These are phyloP conservation scores for Bovichtus variegatus DNA, from an alignment of 2,797 vertebrate species.

Conservation along the genomic window DNA sequence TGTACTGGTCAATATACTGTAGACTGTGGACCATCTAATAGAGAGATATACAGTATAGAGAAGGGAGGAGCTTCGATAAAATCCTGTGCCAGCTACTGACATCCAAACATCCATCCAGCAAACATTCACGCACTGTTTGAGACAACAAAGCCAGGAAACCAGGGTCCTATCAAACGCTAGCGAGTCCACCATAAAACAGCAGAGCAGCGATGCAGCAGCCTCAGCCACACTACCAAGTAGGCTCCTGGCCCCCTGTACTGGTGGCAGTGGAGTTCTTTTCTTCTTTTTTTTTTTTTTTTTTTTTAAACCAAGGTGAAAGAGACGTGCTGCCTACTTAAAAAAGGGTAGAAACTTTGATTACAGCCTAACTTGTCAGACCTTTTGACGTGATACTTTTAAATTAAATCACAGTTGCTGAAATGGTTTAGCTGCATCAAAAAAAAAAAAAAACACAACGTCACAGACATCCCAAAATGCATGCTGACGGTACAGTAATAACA, in stretches of 20 bases:
- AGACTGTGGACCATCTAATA: neutral
- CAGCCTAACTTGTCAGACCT: neutral
- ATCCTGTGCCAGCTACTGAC: constrained; percentile 15
- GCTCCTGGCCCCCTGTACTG: constrained; percentile 46
- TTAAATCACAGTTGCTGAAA: neutral
- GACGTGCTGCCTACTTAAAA: constrained; percentile 14
- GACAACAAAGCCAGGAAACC: constrained; percentile 20
- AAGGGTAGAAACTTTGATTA: constrained; percentile 10
- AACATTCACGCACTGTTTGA: constrained; percentile 33
- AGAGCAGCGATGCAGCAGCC: constrained; percentile 23
- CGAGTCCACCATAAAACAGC: constrained; percentile 43
- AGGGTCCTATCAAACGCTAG: constrained; percentile 42
- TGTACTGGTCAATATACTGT: neutral
- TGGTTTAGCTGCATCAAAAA: neutral
- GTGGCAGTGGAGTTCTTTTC: constrained; percentile 26
- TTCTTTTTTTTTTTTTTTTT: no score
- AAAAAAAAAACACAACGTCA: neutral
- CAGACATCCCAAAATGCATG: neutral
- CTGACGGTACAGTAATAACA: neutral
- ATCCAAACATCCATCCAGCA: constrained; percentile 40
- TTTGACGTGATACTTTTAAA: neutral
- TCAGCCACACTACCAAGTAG: constrained; percentile 30
- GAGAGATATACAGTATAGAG: neutral
- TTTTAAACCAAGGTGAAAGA: constrained; percentile 38
- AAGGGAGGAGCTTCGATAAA: constrained; percentile 4